A percentile compares a stretch with the other conserved stretches of the same genome.
Evolutionary conservation across 1,140 invertebrate species (phyloP).

Genomic region (Drosophila triauraria): DNA sequence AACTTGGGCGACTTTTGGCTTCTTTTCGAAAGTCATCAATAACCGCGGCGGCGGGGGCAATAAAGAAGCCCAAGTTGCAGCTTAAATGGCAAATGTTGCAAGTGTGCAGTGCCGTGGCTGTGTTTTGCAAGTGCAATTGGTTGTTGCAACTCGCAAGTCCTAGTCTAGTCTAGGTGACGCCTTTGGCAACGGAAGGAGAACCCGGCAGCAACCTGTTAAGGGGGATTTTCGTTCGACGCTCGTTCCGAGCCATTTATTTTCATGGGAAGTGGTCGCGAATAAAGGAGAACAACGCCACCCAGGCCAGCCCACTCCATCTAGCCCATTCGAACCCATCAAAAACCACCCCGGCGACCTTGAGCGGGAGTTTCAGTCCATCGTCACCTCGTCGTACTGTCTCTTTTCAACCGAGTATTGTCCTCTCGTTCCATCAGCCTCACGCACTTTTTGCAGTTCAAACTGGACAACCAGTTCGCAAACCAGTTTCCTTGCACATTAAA

Average conservation of each 20-base stretch:
- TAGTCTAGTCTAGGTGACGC: slow-evolving; percentile 77
- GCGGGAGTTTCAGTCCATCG: slow-evolving; percentile 40
- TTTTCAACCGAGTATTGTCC: slow-evolving; percentile 3
- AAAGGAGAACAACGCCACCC: slow-evolving; percentile 38
- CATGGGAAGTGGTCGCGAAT: slow-evolving; percentile 71
- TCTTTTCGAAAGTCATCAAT: slow-evolving; percentile 54
- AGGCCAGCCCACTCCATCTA: slow-evolving; percentile 6
- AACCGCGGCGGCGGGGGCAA: slow-evolving; percentile 36
- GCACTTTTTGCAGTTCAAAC: slow-evolving; percentile 53
- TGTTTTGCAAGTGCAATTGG: slow-evolving; percentile 29
- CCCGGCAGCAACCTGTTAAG: slow-evolving; percentile 43
- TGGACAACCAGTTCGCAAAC: slow-evolving; percentile 57
- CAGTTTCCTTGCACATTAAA: slow-evolving; percentile 52
- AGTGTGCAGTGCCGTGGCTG: slow-evolving; percentile 12
- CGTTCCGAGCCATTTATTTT: slow-evolving; percentile 74
- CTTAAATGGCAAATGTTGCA: slow-evolving; percentile 52
- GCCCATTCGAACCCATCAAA: slow-evolving; percentile 7
- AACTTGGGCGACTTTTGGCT: slow-evolving; percentile 42
- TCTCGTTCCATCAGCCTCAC: slow-evolving; percentile 27
- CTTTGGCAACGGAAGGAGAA: slow-evolving; percentile 32
- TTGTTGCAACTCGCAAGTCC: slow-evolving; percentile 22
- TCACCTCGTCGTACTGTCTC: slow-evolving; percentile 15
- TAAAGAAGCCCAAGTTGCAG: slow-evolving; percentile 28
- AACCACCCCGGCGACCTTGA: slow-evolving; percentile 47
- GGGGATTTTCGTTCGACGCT: slow-evolving; percentile 23